Evolutionary conservation across 2,113 vertebrate genomes (phyloP), one percentile per base, ranked within the genome.

Genomic region (Pteropus alecto): DNA sequence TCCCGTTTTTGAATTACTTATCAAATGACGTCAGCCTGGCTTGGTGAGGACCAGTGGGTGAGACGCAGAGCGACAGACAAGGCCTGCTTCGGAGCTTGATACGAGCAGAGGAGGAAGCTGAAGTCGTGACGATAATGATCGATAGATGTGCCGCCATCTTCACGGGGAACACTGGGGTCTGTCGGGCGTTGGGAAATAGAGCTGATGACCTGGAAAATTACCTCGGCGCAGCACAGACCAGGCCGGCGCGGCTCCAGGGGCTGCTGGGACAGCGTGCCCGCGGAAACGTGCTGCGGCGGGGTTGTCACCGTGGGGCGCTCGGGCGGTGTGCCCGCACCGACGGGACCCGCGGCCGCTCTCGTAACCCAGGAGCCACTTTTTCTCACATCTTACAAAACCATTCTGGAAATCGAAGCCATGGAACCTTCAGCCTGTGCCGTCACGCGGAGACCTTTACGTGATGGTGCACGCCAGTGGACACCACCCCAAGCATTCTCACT

Each of bases 81-180:
- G 70, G 54, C 33, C n/a, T 19, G 35, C 82, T 76, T 67, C 54
- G 8, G 79, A 81, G 48, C n/a, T 68, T 87, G 35, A 26, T 91
- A n/a, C 18, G 92, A 6, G 74, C 86, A 4, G 38, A 76, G n/a
- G 86, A 73, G 97, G 97, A 96, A 98, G 77, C 0, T 93, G 76
- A 98, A 98, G 93, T 35, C 68, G 81, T 89, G 97, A 95, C 96
- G 84, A 96, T 76, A 95, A 68, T 73, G 96, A 98, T 89, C 1
- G 0, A 67, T 82, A 90, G 81, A 89, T 43, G 77, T 30, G 81
- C 35, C 79, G 33, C 81, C 89, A 41, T 95, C 98, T 92, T 56
- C 93, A 82, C 87, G 73, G 74, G 51, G 60, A 95, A 67, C 88
- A 54, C 63, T 79, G 92, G 78, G 87, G 46, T 33, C 8, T 95